Base-by-base conservation (phyloP, 1,140 invertebrate genomes). In the Drosophila azteca region DNA sequence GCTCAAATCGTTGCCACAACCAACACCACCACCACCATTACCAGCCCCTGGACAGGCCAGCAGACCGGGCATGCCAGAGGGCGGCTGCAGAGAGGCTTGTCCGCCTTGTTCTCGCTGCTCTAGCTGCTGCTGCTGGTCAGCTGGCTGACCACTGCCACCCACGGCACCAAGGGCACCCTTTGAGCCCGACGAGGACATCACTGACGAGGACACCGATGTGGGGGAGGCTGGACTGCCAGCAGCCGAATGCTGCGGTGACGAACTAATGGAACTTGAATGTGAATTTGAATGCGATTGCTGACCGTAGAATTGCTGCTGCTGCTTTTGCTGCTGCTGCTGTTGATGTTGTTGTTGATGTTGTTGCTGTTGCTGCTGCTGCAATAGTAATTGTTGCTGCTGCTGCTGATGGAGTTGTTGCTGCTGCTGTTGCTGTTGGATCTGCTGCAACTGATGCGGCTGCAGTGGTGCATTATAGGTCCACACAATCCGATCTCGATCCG, bases 391-490 rank as follows among this genome's bases (percentile, higher is more conserved):
- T 45, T 78, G 80, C 44, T 81, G 87, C n/a, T 82, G 79, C 7
- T 79, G 85, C 7, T 64, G 92, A 90, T 55, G 76, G 35, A 73
- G 77, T 15, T 85, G 82, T 22, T 57, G 92, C 89, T 54, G 92
- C 67, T 89, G 89, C 51, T 92, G 88, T 61, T 88, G 68, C 39
- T 66, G 65, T 31, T 69, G 66, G 63, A 69, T 68, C 61, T 77
- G 81, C 73, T 74, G 84, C 77, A 91, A 74, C 91, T 69, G 92
- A 87, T 88, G 93, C 80, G 65, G 93, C 91, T 63, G 91, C 85
- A 96, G 93, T 11, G 96, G 96, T 24, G 96, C 96, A 92, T 97
- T 97, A 93, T 96, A 97, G n/a, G 96, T 97, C 96, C 96, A 97
- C 11, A 97, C 96, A 74, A 97, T 96, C 68, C 96, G 94, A 84